phyloP scores from a whole-genome alignment of 2,888 invertebrate genomes.

The Nephrotoma appendiculata region DNA sequence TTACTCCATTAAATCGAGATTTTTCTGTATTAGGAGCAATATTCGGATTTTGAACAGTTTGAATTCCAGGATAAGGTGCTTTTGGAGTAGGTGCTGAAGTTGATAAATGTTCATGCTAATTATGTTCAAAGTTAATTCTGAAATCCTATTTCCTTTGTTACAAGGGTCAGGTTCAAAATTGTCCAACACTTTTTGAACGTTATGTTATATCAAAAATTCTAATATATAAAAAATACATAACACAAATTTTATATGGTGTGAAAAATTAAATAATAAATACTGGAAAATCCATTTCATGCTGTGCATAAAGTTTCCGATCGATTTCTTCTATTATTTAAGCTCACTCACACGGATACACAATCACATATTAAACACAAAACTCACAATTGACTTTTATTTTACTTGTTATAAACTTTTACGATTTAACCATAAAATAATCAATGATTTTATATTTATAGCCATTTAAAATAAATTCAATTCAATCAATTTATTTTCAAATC shows the following conservation, averaged over 20 bases:
- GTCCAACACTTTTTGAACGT: too few species aligned
- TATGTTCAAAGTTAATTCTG: too few species aligned
- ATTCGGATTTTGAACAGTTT: too few species aligned
- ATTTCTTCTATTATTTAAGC: background rate
- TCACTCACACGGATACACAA: background rate
- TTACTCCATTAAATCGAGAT: too few species aligned
- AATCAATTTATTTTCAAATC: background rate
- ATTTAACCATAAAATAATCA: background rate
- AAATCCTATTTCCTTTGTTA: too few species aligned
- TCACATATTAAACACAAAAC: background rate
- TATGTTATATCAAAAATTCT: too few species aligned
- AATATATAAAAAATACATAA: background rate
- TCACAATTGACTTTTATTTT: background rate
- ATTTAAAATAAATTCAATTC: background rate
- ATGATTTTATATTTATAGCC: background rate
- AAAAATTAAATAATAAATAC: background rate
- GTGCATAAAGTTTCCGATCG: background rate
- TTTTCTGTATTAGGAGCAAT: too few species aligned
- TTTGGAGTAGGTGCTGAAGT: too few species aligned
- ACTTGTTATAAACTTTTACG: background rate
- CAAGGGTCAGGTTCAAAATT: too few species aligned
- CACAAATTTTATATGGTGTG: background rate
- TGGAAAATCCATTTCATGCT: background rate
- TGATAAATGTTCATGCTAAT: too few species aligned
- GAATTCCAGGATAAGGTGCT: too few species aligned